Evolutionary conservation across 2,888 invertebrate genomes (phyloP), one percentile per base, ranked within the genome.

Genomic region (Spicauda simplicius): DNA sequence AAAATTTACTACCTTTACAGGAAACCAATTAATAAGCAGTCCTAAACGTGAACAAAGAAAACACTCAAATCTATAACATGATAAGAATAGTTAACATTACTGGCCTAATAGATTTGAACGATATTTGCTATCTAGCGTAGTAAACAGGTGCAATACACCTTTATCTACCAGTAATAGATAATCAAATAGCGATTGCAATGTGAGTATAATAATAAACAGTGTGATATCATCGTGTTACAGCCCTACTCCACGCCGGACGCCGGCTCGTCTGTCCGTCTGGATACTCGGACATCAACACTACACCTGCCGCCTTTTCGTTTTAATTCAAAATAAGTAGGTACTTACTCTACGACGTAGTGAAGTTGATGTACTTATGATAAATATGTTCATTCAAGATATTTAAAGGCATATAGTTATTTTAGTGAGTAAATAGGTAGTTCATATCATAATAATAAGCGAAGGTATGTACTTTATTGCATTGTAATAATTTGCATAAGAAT

Each of bases 201-300:
- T 11, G 64, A 58, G 53, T 65, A 52, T 53, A 59, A 65, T 58
- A 65, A 53, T 54, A 58, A 65, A 65, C 57, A 64, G 52, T n/a
- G 57, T 58, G 64, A 58, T 65, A 59, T 59, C 18, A 59, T 65
- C 52, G 37, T 58, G 50, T 52, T 58, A 52, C 64, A 65, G 53
- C 64, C 64, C 64, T 65, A 58, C 50, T 14, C 45, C 45, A 33
- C 20, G 53, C 18, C 19, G 57, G 33, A 48, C 58, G 69, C 69
- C 68, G 41, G 30, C 54, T 37, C 64, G 68, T 70, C 70, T 70
- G 56, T 70, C 52, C 52, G 64, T 64, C 64, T 64, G 52, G 45
- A 20, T n/a, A 48, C 48, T 19, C 5, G 18, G 30, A 37, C 33
- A 6, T 50, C 50, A 18, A 37, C 55, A 45, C 33, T 55, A 55